phyloP scores from a whole-genome alignment of 2,888 invertebrate species.

The Cosmopolites sordidus region DNA sequence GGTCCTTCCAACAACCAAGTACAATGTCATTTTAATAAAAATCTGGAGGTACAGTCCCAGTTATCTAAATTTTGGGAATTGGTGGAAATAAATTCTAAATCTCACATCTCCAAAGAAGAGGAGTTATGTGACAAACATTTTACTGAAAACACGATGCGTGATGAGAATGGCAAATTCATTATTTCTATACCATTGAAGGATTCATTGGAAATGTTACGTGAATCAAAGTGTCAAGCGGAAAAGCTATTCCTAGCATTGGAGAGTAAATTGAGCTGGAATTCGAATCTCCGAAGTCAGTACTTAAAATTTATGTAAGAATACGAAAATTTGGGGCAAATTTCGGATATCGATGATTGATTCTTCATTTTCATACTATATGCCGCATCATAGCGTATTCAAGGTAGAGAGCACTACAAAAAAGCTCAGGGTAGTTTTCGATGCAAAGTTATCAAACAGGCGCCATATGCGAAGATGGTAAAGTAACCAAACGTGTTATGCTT shows the following conservation, averaged over 20 bases:
- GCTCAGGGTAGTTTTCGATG: slow-evolving; percentile 21
- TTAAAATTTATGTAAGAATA: slow-evolving; percentile 2
- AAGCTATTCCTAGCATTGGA: slow-evolving; percentile 17
- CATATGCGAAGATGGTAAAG: neutral
- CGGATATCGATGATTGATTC: neutral
- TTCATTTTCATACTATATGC: slow-evolving; percentile 11
- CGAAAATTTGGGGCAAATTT: too few relatives aligned
- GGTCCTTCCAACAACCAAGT: too few relatives aligned
- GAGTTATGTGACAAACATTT: slow-evolving; percentile 7
- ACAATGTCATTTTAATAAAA: slow-evolving; percentile 1
- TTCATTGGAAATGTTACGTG: slow-evolving; percentile 6
- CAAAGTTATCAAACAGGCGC: slow-evolving; percentile 1
- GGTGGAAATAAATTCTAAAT: neutral
- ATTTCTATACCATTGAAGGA: too few relatives aligned
- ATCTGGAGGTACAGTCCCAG: too few relatives aligned
- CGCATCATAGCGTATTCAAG: slow-evolving; percentile 19
- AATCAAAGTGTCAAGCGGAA: slow-evolving; percentile 12
- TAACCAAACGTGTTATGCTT: slow-evolving; percentile 2
- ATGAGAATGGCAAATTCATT: too few relatives aligned
- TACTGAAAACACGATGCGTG: too few relatives aligned
- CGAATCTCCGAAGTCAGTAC: neutral
- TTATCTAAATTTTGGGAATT: too few relatives aligned
- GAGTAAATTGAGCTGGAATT: slow-evolving; percentile 3
- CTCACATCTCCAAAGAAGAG: slow-evolving; percentile 4
- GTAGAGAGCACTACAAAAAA: slow-evolving; percentile 17